These are phyloP conservation scores for Buathra laborator DNA, from an alignment of 2,888 invertebrate genomes.

Conservation along the genomic window DNA sequence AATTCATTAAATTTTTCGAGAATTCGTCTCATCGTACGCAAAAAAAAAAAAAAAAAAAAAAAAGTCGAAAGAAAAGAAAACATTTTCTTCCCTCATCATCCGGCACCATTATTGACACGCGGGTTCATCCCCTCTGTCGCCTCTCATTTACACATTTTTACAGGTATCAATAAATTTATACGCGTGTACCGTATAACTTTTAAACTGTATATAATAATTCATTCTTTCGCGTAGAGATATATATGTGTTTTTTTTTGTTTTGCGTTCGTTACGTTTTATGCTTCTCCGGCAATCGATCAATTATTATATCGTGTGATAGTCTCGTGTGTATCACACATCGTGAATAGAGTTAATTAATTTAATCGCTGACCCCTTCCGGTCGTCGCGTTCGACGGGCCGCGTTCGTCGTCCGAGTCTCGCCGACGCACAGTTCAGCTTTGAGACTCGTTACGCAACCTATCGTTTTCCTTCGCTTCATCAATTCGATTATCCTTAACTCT, in stretches of 20 bases:
- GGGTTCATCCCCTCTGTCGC: conserved; percentile 20
- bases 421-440: conserved; percentile 15
- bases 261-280: background rate
- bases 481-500: conserved; percentile 11
- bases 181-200: background rate
- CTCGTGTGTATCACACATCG: background rate
- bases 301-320: conserved; percentile 27
- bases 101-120: conserved; percentile 13
- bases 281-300: background rate
- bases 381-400: conserved; percentile 66
- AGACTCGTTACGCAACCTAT: conserved; percentile 28
- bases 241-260: background rate
- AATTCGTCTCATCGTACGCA: conserved; percentile 21
- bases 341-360: conserved; percentile 29
- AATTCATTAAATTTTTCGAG: conserved; percentile 33
- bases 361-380: conserved; percentile 71
- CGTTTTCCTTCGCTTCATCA: conserved; percentile 1
- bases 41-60: background rate
- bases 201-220: conserved; percentile 33
- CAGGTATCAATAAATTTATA: conserved; percentile 5
- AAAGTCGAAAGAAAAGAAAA: background rate
- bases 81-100: conserved; percentile 21
- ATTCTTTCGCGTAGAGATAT: background rate
- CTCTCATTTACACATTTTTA: conserved; percentile 27
- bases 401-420: conserved; percentile 32